Evolutionary conservation across 2,113 vertebrate genomes (phyloP), one percentile per base, ranked within the genome.

Genomic region (Vimba vimba): DNA sequence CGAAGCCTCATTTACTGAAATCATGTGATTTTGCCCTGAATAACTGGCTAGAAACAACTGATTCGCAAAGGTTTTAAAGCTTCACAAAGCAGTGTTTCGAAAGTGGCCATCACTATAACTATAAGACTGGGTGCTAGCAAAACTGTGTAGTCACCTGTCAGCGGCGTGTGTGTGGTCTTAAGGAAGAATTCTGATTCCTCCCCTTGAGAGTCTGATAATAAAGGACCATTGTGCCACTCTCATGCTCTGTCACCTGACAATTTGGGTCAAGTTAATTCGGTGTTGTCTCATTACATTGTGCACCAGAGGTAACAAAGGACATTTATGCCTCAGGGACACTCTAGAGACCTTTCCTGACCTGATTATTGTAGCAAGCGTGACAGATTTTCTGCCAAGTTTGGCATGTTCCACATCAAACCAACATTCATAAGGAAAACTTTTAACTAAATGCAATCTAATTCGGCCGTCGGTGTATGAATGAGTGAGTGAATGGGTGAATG

Each of bases 181-280:
- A 47, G 75, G 82, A 86, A 57, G n/a, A 45, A 79, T 86, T 68
- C 23, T 83, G 82, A 83, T 43, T 39, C 19, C 2, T 17, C 17
- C 77, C 59, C 21, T 19, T 27, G 66, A 59, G 83, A 68, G 23
- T 45, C 30, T 66, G 69, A 86, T 76, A 68, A 86, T 68, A 64
- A 55, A 76, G 69, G 36, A 50, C 45, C 85, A n/a, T 25, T 86
- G 43, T 19, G 47, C 43, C 43, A n/a, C 83, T 23, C 39, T 85
- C 79, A 86, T 27, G 30, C 79, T 91, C 89, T 88, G 85, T 62
- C 74, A 89, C 83, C 85, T 89, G 83, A 91, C 91, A 91, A 93
- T 93, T 90, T 91, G 82, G 90, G 91, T 88, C 88, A 52, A 89
- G 93, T 92, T 92, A 85, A 92, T 92, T 94, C 86, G 90, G 91